Evolutionary conservation across 2,888 invertebrate species (phyloP).

Genomic region (Rhodophaea formosa): DNA sequence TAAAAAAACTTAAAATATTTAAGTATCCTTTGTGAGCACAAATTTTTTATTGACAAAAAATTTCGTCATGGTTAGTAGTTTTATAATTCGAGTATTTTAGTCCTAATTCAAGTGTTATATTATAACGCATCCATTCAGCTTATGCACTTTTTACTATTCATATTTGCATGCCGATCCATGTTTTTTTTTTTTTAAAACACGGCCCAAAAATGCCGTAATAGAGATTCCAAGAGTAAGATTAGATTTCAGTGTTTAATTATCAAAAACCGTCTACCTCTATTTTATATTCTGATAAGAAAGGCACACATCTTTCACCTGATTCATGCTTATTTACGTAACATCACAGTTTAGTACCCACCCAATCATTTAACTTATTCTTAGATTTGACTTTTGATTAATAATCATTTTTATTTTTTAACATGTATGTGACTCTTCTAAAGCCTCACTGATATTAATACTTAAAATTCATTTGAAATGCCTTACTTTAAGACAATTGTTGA

Average conservation of each 20-base stretch:
- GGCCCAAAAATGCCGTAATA: no score
- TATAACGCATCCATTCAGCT: neutral
- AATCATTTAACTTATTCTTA: neutral
- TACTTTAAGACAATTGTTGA: no score
- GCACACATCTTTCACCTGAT: neutral
- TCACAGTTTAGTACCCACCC: neutral
- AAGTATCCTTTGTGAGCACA: constrained; percentile 65
- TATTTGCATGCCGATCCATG: neutral
- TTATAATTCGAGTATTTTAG: constrained; percentile 7
- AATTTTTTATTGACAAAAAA: constrained; percentile 38
- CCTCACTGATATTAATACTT: neutral
- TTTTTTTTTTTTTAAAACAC: no score
- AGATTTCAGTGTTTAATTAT: neutral
- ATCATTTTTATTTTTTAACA: neutral
- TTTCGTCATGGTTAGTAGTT: neutral
- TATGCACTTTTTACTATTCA: neutral
- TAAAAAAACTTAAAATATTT: constrained; percentile 39
- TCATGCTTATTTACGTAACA: neutral
- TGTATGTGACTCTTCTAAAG: neutral
- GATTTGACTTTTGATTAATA: neutral
- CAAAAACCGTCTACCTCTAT: neutral
- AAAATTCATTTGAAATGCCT: no score
- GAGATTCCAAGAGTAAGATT: neutral
- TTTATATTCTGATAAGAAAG: neutral
- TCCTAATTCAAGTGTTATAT: neutral